phyloP scores from a whole-genome alignment of 2,797 vertebrate genomes.

The Okamejei kenojei region DNA sequence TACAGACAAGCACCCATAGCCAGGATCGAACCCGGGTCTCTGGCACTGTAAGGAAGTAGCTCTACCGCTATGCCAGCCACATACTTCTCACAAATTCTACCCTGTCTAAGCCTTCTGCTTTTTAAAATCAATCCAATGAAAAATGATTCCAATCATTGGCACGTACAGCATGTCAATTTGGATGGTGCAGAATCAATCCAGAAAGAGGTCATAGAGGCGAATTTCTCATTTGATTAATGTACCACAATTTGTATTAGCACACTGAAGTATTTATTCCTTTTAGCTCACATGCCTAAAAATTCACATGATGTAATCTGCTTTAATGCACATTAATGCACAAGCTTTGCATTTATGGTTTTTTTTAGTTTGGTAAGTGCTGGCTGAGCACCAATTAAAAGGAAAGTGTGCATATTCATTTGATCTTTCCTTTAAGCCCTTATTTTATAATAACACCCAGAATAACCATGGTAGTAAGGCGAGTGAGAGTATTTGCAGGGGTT shows the following conservation, averaged over 20 bases:
- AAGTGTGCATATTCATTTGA: neutral
- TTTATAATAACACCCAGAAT: neutral
- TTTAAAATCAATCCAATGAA: neutral
- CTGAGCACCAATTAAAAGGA: neutral
- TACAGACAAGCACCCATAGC: too few species aligned
- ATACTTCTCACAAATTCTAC: too few species aligned
- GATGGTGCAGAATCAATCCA: neutral
- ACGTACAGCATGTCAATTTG: neutral
- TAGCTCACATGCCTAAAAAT: neutral
- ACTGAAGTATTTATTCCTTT: neutral
- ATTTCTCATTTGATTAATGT: neutral
- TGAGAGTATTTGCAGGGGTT: neutral
- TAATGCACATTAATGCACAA: neutral
- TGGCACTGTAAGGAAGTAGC: too few species aligned
- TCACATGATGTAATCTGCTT: neutral
- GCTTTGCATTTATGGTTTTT: neutral
- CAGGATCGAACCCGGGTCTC: too few species aligned
- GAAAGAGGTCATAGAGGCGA: neutral
- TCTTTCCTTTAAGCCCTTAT: neutral
- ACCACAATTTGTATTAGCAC: neutral
- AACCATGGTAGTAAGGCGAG: neutral
- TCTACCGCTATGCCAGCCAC: too few species aligned
- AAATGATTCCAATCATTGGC: neutral
- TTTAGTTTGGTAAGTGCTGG: neutral
- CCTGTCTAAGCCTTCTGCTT: neutral